phyloP scores from a whole-genome alignment of 2,113 vertebrate species.

The Siphamia tubifer region DNA sequence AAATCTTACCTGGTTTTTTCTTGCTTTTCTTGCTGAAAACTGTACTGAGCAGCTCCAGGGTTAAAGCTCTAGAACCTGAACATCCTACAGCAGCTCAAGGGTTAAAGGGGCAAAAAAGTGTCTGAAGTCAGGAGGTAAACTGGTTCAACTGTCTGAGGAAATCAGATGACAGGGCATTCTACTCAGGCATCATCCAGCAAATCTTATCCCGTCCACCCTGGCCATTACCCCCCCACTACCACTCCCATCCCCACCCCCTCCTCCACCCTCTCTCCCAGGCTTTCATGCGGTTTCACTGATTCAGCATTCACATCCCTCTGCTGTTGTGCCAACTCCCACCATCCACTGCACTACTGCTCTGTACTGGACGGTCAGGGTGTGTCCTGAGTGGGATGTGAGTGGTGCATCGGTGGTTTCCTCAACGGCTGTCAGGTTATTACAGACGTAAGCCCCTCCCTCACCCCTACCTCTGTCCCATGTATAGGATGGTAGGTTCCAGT shows the following conservation, averaged over 20 bases:
- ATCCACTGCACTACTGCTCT: constrained; percentile 48
- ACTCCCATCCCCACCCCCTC: constrained; percentile 32
- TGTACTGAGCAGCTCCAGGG: constrained; percentile 13
- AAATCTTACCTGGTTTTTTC: constrained; percentile 54
- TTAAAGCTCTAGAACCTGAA: neutral
- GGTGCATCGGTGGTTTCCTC: constrained; percentile 35
- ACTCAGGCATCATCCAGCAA: neutral
- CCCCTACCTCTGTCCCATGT: constrained; percentile 38
- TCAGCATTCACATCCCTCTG: constrained; percentile 64
- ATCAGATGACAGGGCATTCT: constrained; percentile 1
- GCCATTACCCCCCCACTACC: constrained; percentile 40
- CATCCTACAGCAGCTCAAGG: neutral
- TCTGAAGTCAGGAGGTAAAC: neutral
- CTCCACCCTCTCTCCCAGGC: constrained; percentile 53
- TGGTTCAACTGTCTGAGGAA: neutral
- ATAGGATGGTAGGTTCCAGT: constrained; percentile 75
- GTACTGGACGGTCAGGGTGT: constrained; percentile 38
- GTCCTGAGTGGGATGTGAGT: constrained; percentile 42
- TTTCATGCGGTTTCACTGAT: constrained; percentile 65
- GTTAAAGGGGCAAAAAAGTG: neutral
- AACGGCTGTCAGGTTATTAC: constrained; percentile 28
- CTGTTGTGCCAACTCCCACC: constrained; percentile 43
- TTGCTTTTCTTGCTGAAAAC: constrained; percentile 19
- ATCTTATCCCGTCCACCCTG: constrained; percentile 43
- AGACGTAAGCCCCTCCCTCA: constrained; percentile 24